phyloP scores from a whole-genome alignment of 2,888 invertebrate species.

The Phengaris alcon region DNA sequence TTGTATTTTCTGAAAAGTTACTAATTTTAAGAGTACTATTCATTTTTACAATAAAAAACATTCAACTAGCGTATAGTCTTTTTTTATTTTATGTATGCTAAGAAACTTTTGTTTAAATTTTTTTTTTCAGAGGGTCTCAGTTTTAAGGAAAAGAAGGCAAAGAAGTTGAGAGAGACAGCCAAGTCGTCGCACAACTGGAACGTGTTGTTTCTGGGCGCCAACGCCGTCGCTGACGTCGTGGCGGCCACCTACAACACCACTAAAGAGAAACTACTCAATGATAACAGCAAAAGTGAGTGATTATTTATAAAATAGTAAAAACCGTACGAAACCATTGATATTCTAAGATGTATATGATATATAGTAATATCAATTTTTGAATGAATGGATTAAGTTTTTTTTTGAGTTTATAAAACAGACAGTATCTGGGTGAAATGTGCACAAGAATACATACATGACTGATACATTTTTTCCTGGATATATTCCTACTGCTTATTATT shows the following conservation, averaged over 20 bases:
- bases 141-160: slow-evolving; percentile 90
- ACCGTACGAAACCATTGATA: too few species aligned
- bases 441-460: background rate
- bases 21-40: too few species aligned
- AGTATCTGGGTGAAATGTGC: too few species aligned
- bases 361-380: too few species aligned
- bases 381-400: too few species aligned
- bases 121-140: slow-evolving; percentile 79
- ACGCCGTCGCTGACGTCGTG: slow-evolving; percentile 95
- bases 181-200: slow-evolving; percentile 97
- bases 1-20: too few species aligned
- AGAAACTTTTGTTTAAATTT: background rate
- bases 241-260: slow-evolving; percentile 90
- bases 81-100: too few species aligned
- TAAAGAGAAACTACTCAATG: slow-evolving; percentile 86
- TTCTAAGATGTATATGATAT: too few species aligned
- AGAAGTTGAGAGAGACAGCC: slow-evolving; percentile 86
- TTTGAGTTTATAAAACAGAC: too few species aligned
- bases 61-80: too few species aligned
- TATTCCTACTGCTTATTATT: too few species aligned
- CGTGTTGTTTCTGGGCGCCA: slow-evolving; percentile 93
- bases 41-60: too few species aligned
- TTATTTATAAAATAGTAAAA: background rate
- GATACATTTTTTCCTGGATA: background rate
- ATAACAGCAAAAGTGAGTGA: slow-evolving; percentile 62